Base-by-base conservation (phyloP, 1,140 invertebrate species). In the Pseudomyrmex sp. region DNA sequence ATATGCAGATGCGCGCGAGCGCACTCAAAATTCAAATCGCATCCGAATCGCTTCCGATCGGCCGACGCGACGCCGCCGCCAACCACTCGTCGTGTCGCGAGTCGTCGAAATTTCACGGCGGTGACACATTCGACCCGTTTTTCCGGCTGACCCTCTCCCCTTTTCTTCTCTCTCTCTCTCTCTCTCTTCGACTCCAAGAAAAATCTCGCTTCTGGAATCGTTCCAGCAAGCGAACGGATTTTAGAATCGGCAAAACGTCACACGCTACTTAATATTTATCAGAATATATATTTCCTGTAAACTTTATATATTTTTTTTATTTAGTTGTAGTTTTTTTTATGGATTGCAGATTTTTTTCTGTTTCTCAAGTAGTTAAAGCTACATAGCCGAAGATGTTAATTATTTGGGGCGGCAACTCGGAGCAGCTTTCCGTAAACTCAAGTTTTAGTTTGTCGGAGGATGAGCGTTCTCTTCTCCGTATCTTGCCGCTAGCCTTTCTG, bases 21-120 rank as follows among this genome's bases (percentile, higher is more conserved):
- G 61, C 70, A 59, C 76, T 88, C 75, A 77, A 89, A 88, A 89
- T 89, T 88, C 87, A 89, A 89, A 89, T 89, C 84, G 61, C 82
- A 86, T 86, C 76, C 75, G 75, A 89, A 86, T 84, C 87, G 75
- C 61, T 86, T 82, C 82, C 86, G 61, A 85, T 82, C 80, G 54
- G 35, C 15, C 26, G 2, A 26, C 26, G 26, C 26, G 26, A 26
- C 26, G 26, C 26, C 76, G 48, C 18, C 50, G 18, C 46, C 20
- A 26, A 26, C n/a, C 69, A 44, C 54, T 87, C 83, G 35, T 35
- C 35, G 66, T 62, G 56, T 52, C 35, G 46, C 72, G 61, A 76
- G 18, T 66, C 80, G 56, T 50, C 75, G 61, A 61, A 85, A 88
- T 88, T 68, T 84, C 84, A 66, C 69, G 44, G n/a, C 26, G 44